phyloP scores from a whole-genome alignment of 2,888 invertebrate genomes.

The Drosophila nigricruria region DNA sequence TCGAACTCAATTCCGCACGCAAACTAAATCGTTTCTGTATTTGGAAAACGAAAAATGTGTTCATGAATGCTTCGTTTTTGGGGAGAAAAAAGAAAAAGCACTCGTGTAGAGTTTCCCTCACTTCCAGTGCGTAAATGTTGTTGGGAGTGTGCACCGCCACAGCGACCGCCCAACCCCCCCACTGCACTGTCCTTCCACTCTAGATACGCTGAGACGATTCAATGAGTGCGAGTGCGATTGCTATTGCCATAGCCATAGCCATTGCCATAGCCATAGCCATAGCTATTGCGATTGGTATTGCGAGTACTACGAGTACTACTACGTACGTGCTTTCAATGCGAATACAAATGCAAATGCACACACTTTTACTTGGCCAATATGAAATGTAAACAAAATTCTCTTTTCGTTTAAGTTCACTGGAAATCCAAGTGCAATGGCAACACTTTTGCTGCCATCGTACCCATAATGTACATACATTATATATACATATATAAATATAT shows the following conservation, averaged over 20 bases:
- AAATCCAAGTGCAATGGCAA: slow-evolving; percentile 58
- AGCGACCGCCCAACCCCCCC: slow-evolving; percentile 15
- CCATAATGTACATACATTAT: slow-evolving; percentile 20
- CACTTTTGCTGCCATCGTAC: slow-evolving; percentile 10
- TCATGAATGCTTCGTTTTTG: slow-evolving; percentile 57
- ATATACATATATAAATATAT: too few species aligned
- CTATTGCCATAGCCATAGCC: slow-evolving; percentile 10
- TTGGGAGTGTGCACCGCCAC: slow-evolving; percentile 43
- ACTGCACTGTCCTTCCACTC: slow-evolving; percentile 28
- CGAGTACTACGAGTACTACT: slow-evolving; percentile 30
- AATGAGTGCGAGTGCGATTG: slow-evolving; percentile 39
- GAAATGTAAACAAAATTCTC: slow-evolving; percentile 62
- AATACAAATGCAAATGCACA: slow-evolving; percentile 44
- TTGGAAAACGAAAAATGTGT: slow-evolving; percentile 68
- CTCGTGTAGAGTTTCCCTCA: slow-evolving; percentile 73
- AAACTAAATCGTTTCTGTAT: slow-evolving; percentile 81
- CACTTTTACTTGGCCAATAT: slow-evolving; percentile 42
- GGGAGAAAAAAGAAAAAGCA: slow-evolving; percentile 57
- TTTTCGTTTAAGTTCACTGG: slow-evolving; percentile 32
- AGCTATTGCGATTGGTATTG: slow-evolving; percentile 7
- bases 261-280: slow-evolving; percentile 13
- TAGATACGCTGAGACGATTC: slow-evolving; percentile 22
- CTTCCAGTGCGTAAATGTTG: slow-evolving; percentile 79
- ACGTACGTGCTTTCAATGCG: slow-evolving; percentile 24
- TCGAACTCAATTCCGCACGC: slow-evolving; percentile 78